Conservation (phyloP, 2,797 vertebrate species). For the Martes flavigula region DNA sequence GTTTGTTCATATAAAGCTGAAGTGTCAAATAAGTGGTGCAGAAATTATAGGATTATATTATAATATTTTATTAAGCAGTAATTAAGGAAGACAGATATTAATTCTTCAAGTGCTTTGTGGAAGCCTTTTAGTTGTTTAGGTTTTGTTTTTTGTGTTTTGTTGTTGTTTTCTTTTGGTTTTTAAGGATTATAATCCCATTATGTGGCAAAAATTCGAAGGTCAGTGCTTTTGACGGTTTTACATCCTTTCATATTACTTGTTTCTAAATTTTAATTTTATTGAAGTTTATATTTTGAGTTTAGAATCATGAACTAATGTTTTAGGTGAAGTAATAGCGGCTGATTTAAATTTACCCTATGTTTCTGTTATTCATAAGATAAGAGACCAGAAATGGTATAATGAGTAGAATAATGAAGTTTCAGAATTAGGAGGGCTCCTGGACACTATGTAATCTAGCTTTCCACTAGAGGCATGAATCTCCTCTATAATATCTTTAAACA, state of each 20-base stretch:
- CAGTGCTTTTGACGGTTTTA: slow-evolving; percentile 39
- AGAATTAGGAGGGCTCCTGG: not conserved
- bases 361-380: not conserved
- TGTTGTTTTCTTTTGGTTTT: slow-evolving; percentile 38
- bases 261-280: slow-evolving; percentile 44
- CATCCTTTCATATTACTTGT: slow-evolving; percentile 38
- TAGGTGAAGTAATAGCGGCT: not conserved
- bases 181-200: slow-evolving; percentile 51
- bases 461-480: not conserved
- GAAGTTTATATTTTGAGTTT: slow-evolving; percentile 23
- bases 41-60: slow-evolving; percentile 77
- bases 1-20: slow-evolving; percentile 71
- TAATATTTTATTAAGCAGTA: slow-evolving; percentile 78
- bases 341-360: not conserved
- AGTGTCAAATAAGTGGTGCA: slow-evolving; percentile 70
- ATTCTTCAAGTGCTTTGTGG: slow-evolving; percentile 75
- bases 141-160: not conserved
- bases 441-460: not conserved
- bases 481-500: not conserved
- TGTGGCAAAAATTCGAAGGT: slow-evolving; percentile 64
- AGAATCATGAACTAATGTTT: not conserved
- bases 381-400: not conserved
- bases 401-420: not conserved
- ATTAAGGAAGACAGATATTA: slow-evolving; percentile 78
- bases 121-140: slow-evolving; percentile 49